phyloP scores from a whole-genome alignment of 2,113 vertebrate genomes.

The Motacilla alba region DNA sequence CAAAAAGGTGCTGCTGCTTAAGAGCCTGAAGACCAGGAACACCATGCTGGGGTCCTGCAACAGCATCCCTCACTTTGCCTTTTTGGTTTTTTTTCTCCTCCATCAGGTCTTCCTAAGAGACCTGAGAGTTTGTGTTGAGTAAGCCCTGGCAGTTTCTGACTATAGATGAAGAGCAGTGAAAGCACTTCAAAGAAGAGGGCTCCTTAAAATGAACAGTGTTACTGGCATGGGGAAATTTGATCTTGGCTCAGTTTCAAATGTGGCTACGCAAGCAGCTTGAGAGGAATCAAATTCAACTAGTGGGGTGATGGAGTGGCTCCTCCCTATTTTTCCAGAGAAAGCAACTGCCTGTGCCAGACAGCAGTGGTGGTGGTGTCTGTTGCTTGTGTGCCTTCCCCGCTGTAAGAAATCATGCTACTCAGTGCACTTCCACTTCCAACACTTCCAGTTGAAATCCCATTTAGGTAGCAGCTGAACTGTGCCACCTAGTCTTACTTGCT shows the following conservation, averaged over 20 bases:
- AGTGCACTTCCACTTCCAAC: background rate
- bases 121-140: background rate
- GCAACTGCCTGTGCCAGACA: background rate
- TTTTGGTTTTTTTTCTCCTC: accelerated
- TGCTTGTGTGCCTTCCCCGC: background rate
- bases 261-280: background rate
- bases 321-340: background rate
- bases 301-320: background rate
- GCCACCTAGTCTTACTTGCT: background rate
- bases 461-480: background rate
- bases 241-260: background rate
- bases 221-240: slow-evolving; percentile 15
- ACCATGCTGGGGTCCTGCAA: background rate
- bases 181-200: background rate
- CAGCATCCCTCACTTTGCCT: background rate
- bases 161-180: background rate
- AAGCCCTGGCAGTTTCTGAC: background rate
- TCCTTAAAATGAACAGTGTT: slow-evolving; percentile 21
- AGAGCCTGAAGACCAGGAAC: background rate
- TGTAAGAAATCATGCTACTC: background rate
- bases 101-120: background rate
- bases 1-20: background rate
- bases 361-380: background rate
- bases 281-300: background rate
- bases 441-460: background rate